Conservation (phyloP, 2,113 vertebrate species). For the Camelus bactrianus region DNA sequence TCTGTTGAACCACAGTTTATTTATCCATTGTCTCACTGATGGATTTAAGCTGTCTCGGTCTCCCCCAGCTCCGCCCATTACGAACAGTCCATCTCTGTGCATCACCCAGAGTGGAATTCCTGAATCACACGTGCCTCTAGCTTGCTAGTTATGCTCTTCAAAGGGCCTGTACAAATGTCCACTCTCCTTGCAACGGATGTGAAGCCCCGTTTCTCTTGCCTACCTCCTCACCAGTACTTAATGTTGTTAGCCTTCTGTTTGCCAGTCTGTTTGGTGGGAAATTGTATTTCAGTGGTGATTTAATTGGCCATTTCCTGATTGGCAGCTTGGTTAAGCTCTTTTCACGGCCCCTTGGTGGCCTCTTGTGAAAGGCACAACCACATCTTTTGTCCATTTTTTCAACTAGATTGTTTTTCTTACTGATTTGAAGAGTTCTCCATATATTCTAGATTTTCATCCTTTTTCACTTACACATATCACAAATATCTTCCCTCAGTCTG, state of each 20-base stretch:
- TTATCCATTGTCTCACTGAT: background rate
- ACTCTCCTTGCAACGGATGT: background rate
- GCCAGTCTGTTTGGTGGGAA: background rate
- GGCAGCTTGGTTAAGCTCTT: background rate
- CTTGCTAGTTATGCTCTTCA: too few species aligned
- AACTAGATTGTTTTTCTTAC: background rate
- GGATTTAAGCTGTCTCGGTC: background rate
- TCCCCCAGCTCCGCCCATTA: background rate
- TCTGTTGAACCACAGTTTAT: background rate
- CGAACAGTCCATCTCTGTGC: background rate
- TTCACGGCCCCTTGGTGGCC: too few species aligned
- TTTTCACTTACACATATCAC: background rate
- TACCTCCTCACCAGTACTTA: background rate
- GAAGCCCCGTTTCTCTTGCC: background rate
- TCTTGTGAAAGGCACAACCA: background rate
- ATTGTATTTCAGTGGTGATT: background rate
- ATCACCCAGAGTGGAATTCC: background rate
- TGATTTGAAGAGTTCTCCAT: background rate
- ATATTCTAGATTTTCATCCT: background rate
- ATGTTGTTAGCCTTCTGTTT: background rate
- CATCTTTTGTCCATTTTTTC: background rate
- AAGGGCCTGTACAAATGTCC: background rate
- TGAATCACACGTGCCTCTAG: background rate
- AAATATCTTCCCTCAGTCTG: background rate
- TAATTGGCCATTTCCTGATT: background rate